These are phyloP conservation scores for Oikopleura vanhoeffeni DNA, from an alignment of 23 tunicate species.

Conservation along the genomic window DNA sequence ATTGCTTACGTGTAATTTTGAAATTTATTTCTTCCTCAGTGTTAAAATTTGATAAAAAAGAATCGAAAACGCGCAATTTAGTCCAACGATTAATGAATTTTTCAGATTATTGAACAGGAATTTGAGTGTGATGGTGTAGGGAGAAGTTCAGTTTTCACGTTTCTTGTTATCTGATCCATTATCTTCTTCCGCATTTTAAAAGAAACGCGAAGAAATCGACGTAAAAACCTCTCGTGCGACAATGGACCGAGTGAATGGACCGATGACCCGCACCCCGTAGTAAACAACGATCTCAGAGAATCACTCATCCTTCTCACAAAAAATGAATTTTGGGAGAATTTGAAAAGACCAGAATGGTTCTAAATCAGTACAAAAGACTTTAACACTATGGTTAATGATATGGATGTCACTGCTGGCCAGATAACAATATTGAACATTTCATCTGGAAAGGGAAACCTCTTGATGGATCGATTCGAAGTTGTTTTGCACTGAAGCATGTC, in stretches of 20 bases:
- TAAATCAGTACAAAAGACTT: background rate
- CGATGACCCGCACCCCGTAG: no score
- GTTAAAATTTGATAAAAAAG: no score
- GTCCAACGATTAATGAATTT: no score
- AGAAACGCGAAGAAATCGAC: background rate
- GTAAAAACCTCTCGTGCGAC: no score
- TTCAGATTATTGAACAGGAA: no score
- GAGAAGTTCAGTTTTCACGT: no score
- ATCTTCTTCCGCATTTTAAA: background rate
- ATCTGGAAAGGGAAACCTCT: background rate
- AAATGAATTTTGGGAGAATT: background rate
- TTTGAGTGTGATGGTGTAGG: no score
- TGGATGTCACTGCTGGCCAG: slow-evolving; percentile 4
- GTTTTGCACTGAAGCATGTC: background rate
- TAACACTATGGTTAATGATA: background rate
- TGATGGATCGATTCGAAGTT: background rate
- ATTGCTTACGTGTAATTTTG: no score
- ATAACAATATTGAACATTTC: background rate
- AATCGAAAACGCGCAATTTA: no score
- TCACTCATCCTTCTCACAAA: background rate
- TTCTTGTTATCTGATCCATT: background rate
- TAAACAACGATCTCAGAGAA: background rate
- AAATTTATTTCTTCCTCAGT: no score
- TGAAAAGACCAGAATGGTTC: background rate
- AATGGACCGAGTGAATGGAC: no score